Percentiles rank a stretch among this genome's conserved stretches.
These are phyloP conservation scores for Caiman crocodilus DNA, from an alignment of 2,797 vertebrate species.

Conservation along the genomic window DNA sequence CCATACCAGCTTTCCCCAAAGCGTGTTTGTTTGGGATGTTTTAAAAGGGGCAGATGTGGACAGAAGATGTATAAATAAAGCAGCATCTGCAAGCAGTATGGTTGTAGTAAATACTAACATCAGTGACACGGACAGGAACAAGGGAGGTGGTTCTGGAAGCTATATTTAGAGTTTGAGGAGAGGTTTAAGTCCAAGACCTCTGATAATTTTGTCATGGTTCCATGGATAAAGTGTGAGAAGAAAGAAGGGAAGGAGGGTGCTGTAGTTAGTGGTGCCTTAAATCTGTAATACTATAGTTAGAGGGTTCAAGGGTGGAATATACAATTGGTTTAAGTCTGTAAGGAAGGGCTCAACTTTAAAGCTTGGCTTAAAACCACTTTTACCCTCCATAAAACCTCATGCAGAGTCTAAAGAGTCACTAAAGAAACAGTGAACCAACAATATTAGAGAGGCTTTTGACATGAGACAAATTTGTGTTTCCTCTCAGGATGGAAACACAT, in stretches of 20 bases:
- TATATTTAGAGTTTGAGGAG: too few relatives aligned
- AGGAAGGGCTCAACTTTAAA: background rate
- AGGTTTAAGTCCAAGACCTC: too few relatives aligned
- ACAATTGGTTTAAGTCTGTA: background rate
- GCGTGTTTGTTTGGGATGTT: background rate
- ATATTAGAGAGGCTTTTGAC: constrained; percentile 30
- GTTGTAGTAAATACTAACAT: too few relatives aligned
- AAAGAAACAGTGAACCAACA: constrained; percentile 28
- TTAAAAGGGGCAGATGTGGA: background rate
- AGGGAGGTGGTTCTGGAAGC: too few relatives aligned
- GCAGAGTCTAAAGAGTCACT: background rate
- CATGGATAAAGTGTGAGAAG: too few relatives aligned
- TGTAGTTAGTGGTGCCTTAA: too few relatives aligned
- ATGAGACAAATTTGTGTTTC: constrained; percentile 52
- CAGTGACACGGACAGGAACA: too few relatives aligned
- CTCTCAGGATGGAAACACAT: background rate
- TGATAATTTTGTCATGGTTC: too few relatives aligned
- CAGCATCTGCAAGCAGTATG: too few relatives aligned
- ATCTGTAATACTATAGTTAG: too few relatives aligned
- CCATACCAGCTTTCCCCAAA: background rate
- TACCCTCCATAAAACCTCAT: background rate
- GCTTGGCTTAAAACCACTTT: background rate
- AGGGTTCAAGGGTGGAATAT: background rate
- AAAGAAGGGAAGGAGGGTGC: too few relatives aligned
- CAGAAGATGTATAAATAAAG: background rate